A percentile compares a stretch with the other conserved stretches of the same genome.
Evolutionary conservation across 1,140 invertebrate species (phyloP).

Genomic region (Drosophila bipectinata): DNA sequence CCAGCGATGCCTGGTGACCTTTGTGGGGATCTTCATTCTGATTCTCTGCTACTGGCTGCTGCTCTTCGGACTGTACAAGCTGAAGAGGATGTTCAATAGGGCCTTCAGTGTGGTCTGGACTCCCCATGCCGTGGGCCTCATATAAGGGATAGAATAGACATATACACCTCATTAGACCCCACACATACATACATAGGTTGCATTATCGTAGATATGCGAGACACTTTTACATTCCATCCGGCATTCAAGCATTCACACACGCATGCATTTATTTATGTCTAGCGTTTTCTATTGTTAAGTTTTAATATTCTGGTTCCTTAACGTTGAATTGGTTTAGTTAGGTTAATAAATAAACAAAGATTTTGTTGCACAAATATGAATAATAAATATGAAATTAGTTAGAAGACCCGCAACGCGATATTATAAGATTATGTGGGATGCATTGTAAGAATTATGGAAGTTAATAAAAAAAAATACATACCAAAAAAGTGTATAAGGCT

Average conservation of each 20-base stretch:
- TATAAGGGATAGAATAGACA: constrained; percentile 35
- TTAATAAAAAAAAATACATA: constrained; percentile 17
- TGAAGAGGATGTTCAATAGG: constrained; percentile 70
- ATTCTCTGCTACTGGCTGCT: constrained; percentile 65
- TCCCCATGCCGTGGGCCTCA: constrained; percentile 74
- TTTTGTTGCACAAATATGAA: constrained; percentile 36
- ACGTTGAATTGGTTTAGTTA: constrained; percentile 44
- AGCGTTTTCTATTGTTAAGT: constrained; percentile 51
- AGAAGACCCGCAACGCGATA: constrained; percentile 32
- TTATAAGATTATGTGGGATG: constrained; percentile 7
- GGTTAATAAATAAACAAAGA: constrained; percentile 20
- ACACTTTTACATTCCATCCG: constrained; percentile 19
- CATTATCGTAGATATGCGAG: constrained; percentile 48
- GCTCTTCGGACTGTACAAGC: constrained; percentile 61
- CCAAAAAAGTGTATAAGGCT: constrained; percentile 15
- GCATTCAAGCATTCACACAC: constrained; percentile 26
- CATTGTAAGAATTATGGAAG: constrained; percentile 18
- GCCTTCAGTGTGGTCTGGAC: constrained; percentile 76
- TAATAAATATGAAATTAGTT: constrained; percentile 33
- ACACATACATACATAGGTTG: constrained; percentile 10
- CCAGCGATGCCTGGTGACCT: constrained; percentile 84
- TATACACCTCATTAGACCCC: constrained; percentile 13
- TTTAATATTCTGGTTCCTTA: constrained; percentile 65
- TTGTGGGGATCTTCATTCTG: constrained; percentile 85
- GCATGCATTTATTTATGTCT: constrained; percentile 62